Evolutionary conservation across 92 coral and sea anemone genomes (phyloP), one percentile per base, ranked within the genome.

Genomic region (Meandrina meandrites): DNA sequence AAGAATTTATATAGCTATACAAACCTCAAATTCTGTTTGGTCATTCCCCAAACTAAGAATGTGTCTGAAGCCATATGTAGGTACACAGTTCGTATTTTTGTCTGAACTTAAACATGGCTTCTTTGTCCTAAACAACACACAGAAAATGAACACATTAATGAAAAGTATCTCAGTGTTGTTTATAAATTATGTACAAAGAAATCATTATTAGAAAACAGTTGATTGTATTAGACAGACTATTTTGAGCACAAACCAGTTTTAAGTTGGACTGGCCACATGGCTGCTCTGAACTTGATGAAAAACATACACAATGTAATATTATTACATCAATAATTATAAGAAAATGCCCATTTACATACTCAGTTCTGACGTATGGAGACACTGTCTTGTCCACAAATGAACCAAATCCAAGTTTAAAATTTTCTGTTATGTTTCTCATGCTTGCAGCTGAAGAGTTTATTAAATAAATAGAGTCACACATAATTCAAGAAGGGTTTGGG

Each of bases 331-430:
- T 6, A 21, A 60, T 4, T 18, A 16, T 48, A 78, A 28, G 9
- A 30, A 18, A 36, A 72, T 37, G 12, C 19, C n/a, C 24, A 73
- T 21, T 13, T 87, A 90, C 98, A 90, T 83, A 94, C 98, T 94
- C 95, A 87, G 89, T 81, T 86, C 92, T 67, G 35, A 90, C 83
- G 62, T 83, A 96, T 4, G 98, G 98, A 67, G 95, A 81, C 10
- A 93, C 94, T 36, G 93, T 90, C 89, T 96, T 96, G 92, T 96
- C 98, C 53, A 96, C 98, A 91, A 94, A 96, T 16, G 98, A 91
- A 30, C 98, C 98, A 88, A 96, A 96, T 17, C 98, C 98, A 75
- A 96, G 91, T 76, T 91, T 86, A 50, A 68, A 92, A 37, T 85
- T 94, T 70, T 79, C 82, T 16, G 98, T 96, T 47, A 96, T 93